Conservation (phyloP, 2,113 vertebrate species). For the Excalfactoria chinensis region DNA sequence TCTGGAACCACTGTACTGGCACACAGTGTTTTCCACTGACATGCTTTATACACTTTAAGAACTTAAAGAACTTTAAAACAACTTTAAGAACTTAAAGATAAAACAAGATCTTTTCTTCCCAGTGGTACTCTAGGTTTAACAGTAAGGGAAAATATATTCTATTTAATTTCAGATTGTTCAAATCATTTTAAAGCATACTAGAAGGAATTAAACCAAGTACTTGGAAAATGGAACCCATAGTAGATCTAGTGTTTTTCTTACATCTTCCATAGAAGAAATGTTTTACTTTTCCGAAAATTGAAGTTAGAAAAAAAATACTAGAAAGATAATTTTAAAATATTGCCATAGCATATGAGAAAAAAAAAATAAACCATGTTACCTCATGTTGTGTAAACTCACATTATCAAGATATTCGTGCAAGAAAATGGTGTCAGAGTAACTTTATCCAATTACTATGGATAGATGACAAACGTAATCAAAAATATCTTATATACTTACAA, state of each 20-base stretch:
- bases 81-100: background rate
- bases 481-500: background rate
- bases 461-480: background rate
- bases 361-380: rapidly evolving
- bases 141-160: background rate
- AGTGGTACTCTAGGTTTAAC: background rate
- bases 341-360: background rate
- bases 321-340: background rate
- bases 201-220: background rate
- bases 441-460: background rate
- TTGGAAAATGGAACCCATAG: background rate
- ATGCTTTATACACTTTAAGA: background rate
- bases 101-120: background rate
- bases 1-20: background rate
- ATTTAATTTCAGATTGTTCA: background rate
- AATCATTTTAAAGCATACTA: background rate
- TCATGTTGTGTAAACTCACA: background rate
- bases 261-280: background rate
- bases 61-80: background rate
- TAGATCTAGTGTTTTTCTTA: background rate
- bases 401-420: background rate
- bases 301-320: background rate
- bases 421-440: background rate
- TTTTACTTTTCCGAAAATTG: background rate
- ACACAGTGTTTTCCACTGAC: background rate